Conservation (phyloP, 2,113 vertebrate genomes). For the Anseranas semipalmata region DNA sequence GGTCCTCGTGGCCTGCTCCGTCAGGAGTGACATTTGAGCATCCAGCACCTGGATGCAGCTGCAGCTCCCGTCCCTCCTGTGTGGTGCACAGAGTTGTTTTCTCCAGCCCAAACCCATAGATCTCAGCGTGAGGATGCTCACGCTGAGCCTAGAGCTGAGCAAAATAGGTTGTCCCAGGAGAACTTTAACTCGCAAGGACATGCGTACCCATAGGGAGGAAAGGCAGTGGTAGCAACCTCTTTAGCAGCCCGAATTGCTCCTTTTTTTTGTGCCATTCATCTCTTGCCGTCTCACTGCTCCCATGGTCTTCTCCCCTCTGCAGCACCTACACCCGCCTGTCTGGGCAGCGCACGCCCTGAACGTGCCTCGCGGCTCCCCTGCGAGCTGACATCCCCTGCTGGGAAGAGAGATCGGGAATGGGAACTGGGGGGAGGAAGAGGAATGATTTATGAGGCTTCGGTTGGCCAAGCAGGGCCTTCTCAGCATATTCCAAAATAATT, state of each 20-base stretch:
- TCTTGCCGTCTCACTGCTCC: accelerated
- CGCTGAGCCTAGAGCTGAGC: background rate
- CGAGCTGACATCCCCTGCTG: conserved; percentile 1
- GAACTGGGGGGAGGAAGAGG: background rate
- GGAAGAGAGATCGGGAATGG: conserved; percentile 61
- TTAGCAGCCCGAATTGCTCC: background rate
- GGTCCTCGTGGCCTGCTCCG: background rate
- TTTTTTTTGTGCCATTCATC: background rate
- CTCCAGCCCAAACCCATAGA: background rate
- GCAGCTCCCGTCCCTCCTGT: background rate
- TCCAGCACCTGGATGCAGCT: accelerated
- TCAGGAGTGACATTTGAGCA: background rate
- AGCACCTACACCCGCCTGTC: accelerated
- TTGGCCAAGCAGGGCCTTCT: conserved; percentile 58
- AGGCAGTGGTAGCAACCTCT: background rate
- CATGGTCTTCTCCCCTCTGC: accelerated
- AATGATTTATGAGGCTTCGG: conserved; percentile 70
- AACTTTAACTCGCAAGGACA: background rate
- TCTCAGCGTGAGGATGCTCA: no score
- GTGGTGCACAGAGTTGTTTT: accelerated
- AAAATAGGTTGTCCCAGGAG: background rate
- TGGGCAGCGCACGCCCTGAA: background rate
- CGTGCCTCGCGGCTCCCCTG: background rate
- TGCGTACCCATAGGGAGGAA: background rate
- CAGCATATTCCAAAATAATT: conserved; percentile 67